These are phyloP conservation scores for Babyrousa celebensis DNA, from an alignment of 2,797 vertebrate genomes.

Conservation along the genomic window DNA sequence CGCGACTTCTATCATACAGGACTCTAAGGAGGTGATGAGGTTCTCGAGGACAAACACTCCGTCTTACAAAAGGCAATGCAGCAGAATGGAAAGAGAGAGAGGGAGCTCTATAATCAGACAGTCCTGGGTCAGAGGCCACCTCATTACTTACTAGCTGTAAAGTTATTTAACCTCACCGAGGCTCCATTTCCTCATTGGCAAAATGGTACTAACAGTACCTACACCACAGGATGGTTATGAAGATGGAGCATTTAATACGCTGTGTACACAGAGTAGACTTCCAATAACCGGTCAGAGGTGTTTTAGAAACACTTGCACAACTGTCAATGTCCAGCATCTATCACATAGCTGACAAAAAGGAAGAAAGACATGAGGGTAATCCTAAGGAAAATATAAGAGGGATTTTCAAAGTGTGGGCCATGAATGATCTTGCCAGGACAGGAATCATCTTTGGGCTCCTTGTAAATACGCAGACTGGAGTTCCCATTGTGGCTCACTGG, in stretches of 20 bases:
- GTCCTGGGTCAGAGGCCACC: conserved; percentile 2
- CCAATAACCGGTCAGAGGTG: background rate
- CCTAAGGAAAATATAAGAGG: conserved; percentile 22
- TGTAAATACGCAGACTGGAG: background rate
- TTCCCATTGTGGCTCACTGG: no score
- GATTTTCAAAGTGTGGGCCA: conserved; percentile 29
- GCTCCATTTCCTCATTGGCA: conserved; percentile 11
- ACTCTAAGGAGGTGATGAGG: conserved; percentile 1
- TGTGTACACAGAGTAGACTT: background rate
- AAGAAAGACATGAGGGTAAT: background rate
- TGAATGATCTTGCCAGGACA: background rate
- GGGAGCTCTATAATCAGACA: background rate
- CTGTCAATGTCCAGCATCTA: background rate
- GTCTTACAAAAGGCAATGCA: background rate
- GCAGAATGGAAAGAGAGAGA: background rate
- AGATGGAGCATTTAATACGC: background rate
- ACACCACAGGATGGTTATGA: background rate
- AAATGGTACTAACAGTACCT: conserved; percentile 40
- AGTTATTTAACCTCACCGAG: background rate
- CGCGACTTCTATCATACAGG: conserved; percentile 10
- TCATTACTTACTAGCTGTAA: conserved; percentile 3
- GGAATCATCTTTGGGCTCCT: conserved; percentile 11
- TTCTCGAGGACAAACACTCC: conserved; percentile 29
- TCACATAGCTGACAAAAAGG: background rate
- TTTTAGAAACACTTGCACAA: background rate